phyloP scores from a whole-genome alignment of 2,888 invertebrate species.

The Mythimna pallens region DNA sequence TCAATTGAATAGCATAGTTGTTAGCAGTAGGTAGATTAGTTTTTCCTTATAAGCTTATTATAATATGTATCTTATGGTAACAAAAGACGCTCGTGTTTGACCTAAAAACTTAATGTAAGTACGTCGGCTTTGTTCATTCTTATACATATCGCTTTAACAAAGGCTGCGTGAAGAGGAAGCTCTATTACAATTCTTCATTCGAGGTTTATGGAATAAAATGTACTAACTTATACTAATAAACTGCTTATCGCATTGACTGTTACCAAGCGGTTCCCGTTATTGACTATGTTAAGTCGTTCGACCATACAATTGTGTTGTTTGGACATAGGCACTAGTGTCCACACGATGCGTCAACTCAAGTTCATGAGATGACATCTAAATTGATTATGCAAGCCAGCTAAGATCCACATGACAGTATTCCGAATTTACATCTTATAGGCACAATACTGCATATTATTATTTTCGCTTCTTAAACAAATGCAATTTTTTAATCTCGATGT shows the following conservation, averaged over 20 bases:
- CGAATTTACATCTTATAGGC: neutral
- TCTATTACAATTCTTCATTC: neutral
- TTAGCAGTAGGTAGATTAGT: neutral
- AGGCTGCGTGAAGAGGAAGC: neutral
- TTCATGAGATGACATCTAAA: constrained; percentile 14
- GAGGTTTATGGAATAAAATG: neutral
- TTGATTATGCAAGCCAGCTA: constrained; percentile 15
- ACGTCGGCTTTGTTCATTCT: neutral
- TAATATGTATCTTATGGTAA: constrained; percentile 3
- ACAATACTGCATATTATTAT: neutral
- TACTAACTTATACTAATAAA: neutral
- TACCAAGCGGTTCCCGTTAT: constrained; percentile 10
- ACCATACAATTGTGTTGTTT: constrained; percentile 15
- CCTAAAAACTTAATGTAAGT: constrained; percentile 9
- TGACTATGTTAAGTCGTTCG: constrained; percentile 11
- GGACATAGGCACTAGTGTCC: neutral
- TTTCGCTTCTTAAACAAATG: constrained; percentile 1
- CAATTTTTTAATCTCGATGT: constrained; percentile 20
- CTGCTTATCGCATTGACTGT: constrained; percentile 9
- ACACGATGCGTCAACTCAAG: constrained; percentile 1
- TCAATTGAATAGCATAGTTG: no score
- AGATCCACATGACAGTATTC: neutral
- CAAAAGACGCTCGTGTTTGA: constrained; percentile 1
- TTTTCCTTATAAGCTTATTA: neutral
- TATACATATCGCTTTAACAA: neutral